phyloP scores from a whole-genome alignment of 2,113 vertebrate species.

The Silurus glanis region DNA sequence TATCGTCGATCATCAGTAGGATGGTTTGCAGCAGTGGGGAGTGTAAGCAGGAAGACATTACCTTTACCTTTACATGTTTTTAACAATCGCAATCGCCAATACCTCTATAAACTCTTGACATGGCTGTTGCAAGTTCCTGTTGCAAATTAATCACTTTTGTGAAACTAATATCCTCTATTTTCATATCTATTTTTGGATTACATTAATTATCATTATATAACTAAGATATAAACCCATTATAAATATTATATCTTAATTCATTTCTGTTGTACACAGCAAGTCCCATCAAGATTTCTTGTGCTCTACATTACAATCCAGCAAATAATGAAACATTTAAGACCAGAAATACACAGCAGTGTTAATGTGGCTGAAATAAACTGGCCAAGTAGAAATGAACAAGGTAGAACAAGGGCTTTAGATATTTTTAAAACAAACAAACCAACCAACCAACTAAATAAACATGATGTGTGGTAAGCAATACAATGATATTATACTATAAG shows the following conservation, averaged over 20 bases:
- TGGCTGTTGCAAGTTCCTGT: background rate
- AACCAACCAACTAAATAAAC: too few species aligned
- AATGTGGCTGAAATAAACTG: background rate
- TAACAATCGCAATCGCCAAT: background rate
- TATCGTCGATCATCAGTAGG: conserved; percentile 22
- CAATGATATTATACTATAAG: background rate
- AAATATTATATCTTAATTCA: background rate
- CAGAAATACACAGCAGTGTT: background rate
- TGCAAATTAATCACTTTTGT: background rate
- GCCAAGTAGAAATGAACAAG: background rate
- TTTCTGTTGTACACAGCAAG: background rate
- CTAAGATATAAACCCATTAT: background rate
- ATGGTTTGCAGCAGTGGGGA: conserved; percentile 16
- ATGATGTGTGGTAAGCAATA: background rate
- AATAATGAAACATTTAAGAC: background rate
- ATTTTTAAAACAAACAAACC: background rate
- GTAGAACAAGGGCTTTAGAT: background rate
- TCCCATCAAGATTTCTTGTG: background rate
- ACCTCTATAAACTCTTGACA: background rate
- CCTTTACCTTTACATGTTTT: background rate
- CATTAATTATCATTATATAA: background rate
- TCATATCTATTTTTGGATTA: background rate
- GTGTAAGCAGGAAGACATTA: background rate
- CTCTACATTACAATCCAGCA: background rate
- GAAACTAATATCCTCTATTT: background rate